phyloP scores from a whole-genome alignment of 37 sponge, comb jelly and placozoan species.

The Diacarnus erythraeanus region DNA sequence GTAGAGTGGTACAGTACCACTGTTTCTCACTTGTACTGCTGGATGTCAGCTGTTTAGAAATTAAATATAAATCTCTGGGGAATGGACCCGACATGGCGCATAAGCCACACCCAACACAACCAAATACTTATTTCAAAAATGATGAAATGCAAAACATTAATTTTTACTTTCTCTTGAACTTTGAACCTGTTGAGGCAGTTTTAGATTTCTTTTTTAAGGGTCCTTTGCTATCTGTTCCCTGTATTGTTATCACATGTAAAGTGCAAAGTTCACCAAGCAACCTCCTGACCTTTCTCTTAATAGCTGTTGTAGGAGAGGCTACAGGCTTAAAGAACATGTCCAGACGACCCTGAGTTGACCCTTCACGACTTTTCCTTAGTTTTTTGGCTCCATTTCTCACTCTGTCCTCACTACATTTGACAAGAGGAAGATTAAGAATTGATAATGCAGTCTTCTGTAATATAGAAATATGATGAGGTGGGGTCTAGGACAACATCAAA shows the following conservation, averaged over 20 bases:
- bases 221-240: slow-evolving; percentile 20
- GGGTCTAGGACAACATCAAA: too few species aligned
- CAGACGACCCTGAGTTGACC: slow-evolving; percentile 90
- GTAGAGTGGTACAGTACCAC: too few species aligned
- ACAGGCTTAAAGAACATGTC: slow-evolving; percentile 94
- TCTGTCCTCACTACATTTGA: slow-evolving; percentile 80
- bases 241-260: not conserved
- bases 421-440: not conserved
- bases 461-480: not conserved
- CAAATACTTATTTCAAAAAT: too few species aligned
- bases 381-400: slow-evolving; percentile 87
- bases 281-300: slow-evolving; percentile 67
- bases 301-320: slow-evolving; percentile 48
- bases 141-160: too few species aligned
- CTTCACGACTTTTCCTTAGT: slow-evolving; percentile 71
- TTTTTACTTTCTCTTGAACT: slow-evolving; percentile 12
- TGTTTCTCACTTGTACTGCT: too few species aligned
- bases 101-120: too few species aligned
- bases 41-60: too few species aligned
- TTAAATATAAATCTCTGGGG: too few species aligned
- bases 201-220: slow-evolving; percentile 45
- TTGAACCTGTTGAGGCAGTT: not conserved
- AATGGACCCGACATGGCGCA: too few species aligned
- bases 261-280: too few species aligned
- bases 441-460: not conserved